Evolutionary conservation across 2,797 vertebrate species (phyloP).

Genomic region (Octomys mimax): DNA sequence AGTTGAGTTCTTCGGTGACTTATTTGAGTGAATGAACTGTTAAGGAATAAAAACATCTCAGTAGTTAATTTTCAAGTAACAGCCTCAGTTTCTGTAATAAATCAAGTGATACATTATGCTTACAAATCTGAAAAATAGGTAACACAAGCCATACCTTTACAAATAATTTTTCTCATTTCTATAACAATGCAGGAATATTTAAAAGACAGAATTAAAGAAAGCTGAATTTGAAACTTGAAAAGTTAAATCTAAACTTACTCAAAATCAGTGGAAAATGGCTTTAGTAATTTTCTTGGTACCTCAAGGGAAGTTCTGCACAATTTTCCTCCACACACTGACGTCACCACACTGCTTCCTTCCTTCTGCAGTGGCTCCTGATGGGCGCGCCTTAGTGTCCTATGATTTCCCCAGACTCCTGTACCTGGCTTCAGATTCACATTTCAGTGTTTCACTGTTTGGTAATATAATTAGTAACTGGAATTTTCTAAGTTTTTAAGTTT

Average conservation of each 20-base stretch:
- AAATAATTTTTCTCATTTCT: not conserved
- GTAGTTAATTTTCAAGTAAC: not conserved
- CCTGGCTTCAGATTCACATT: not conserved
- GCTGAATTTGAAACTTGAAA: not conserved
- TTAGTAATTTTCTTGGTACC: not conserved
- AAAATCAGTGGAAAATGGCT: not conserved
- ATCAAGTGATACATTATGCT: not conserved
- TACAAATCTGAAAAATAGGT: not conserved
- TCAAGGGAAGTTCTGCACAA: not conserved
- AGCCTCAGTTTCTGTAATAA: not conserved
- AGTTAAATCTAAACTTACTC: not conserved
- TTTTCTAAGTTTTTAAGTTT: not conserved
- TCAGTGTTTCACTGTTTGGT: not conserved
- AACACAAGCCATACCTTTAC: not conserved
- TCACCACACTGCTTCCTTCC: not conserved
- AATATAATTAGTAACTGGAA: not conserved
- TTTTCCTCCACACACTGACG: not conserved
- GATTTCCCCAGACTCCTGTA: not conserved
- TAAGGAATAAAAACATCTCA: not conserved
- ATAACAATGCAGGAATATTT: not conserved
- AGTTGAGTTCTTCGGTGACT: not conserved
- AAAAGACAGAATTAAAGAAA: not conserved
- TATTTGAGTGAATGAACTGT: not conserved
- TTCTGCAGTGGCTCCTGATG: not conserved
- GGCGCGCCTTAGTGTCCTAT: not conserved